These are phyloP conservation scores for Zeuzera pyrina DNA, from an alignment of 2,888 invertebrate species.

Conservation along the genomic window DNA sequence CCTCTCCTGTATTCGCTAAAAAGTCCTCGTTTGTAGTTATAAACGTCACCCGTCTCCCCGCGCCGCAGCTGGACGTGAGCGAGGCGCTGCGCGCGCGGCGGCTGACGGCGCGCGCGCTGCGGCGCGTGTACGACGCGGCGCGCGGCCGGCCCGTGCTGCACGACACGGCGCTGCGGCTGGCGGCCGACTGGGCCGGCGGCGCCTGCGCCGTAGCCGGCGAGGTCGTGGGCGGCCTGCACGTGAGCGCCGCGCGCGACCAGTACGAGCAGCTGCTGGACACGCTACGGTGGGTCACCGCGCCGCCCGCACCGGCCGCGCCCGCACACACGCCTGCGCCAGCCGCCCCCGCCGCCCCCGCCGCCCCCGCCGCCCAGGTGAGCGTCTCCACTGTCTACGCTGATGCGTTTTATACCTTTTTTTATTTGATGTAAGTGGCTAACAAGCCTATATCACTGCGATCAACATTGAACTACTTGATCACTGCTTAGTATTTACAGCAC, in stretches of 20 bases:
- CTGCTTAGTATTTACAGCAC: no score
- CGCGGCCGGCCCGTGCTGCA: slow-evolving; percentile 90
- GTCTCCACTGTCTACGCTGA: no score
- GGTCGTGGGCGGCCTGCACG: slow-evolving; percentile 87
- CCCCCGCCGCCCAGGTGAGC: slow-evolving; percentile 8
- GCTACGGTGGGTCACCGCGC: slow-evolving; percentile 36
- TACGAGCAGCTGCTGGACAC: slow-evolving; percentile 92
- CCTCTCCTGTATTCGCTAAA: no score
- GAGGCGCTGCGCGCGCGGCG: slow-evolving; percentile 33
- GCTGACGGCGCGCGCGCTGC: slow-evolving; percentile 62
- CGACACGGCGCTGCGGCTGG: slow-evolving; percentile 87
- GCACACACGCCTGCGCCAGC: background rate
- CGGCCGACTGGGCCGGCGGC: slow-evolving; percentile 62
- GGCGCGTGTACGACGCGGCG: slow-evolving; percentile 81
- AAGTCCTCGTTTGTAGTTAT: no score
- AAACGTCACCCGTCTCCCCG: no score
- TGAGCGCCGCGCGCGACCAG: slow-evolving; percentile 88
- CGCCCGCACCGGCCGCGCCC: slow-evolving; percentile 9
- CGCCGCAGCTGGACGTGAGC: slow-evolving; percentile 47
- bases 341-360: slow-evolving; percentile 15
- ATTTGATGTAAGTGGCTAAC: no score
- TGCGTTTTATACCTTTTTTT: no score
- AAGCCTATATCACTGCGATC: no score
- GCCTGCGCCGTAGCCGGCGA: slow-evolving; percentile 74
- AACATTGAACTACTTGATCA: no score